Conservation (phyloP, 2,797 vertebrate species). For the Sebastes dallii region DNA sequence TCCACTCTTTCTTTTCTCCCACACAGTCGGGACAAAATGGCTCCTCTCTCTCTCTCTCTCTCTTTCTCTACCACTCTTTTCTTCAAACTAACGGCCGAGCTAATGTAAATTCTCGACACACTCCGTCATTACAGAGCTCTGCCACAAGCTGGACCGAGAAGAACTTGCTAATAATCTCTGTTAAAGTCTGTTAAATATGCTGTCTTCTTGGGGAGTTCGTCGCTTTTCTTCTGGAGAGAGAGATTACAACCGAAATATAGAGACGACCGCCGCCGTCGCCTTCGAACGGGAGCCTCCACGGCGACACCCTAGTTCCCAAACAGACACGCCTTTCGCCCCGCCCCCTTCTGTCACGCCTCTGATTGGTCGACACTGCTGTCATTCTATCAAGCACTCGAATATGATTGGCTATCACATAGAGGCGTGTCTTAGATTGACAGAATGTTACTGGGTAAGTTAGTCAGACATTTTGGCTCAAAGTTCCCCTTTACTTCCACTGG, state of each 20-base stretch:
- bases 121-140: conserved; percentile 79
- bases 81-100: conserved; percentile 84
- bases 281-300: conserved; percentile 83
- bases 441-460: conserved; percentile 63
- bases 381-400: background rate
- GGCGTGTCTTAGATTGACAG: conserved; percentile 54
- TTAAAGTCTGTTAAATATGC: too few species aligned
- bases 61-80: conserved; percentile 74
- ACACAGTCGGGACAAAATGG: conserved; percentile 90
- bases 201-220: background rate
- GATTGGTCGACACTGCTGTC: conserved; percentile 54
- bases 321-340: conserved; percentile 61
- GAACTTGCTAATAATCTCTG: background rate
- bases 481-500: background rate
- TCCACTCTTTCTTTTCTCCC: conserved; percentile 81
- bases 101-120: conserved; percentile 81
- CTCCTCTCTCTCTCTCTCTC: conserved; percentile 72
- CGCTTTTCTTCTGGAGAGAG: conserved; percentile 46
- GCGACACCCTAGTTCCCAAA: conserved; percentile 78
- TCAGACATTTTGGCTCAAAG: conserved; percentile 68
- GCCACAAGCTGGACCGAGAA: conserved; percentile 47
- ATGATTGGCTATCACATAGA: conserved; percentile 62
- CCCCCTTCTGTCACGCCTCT: conserved; percentile 56
- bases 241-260: conserved; percentile 75
- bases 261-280: conserved; percentile 88